These are phyloP conservation scores for Pterocles burchelli DNA, from an alignment of 2,113 vertebrate genomes.

Conservation along the genomic window DNA sequence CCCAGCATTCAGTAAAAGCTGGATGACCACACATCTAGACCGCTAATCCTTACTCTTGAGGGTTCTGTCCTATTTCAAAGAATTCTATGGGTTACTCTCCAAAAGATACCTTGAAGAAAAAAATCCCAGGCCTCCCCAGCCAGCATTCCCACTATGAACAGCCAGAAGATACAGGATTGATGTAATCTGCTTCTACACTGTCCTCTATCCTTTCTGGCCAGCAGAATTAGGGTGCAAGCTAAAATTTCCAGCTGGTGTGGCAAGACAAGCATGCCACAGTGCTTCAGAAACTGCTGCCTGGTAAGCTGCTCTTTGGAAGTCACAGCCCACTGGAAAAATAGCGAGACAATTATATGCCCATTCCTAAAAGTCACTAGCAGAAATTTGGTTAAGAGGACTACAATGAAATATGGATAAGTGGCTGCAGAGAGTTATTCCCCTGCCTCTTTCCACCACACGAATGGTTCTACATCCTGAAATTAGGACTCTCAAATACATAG, in stretches of 20 bases:
- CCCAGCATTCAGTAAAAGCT: background rate
- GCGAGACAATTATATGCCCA: background rate
- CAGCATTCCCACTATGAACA: background rate
- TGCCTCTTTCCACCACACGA: background rate
- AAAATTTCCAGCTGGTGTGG: background rate
- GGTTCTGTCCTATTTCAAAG: background rate
- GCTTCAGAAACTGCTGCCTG: background rate
- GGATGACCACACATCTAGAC: background rate
- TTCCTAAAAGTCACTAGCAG: background rate
- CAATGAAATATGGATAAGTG: background rate
- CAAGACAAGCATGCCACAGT: background rate
- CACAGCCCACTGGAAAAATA: background rate
- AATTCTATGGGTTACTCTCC: background rate
- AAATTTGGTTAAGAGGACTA: background rate
- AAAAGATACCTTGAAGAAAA: background rate
- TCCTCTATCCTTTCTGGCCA: background rate
- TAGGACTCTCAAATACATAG: background rate
- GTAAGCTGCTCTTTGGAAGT: background rate
- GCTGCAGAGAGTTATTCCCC: background rate
- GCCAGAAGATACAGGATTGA: background rate
- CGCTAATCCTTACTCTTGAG: background rate
- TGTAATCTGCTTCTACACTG: background rate
- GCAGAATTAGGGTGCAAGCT: background rate
- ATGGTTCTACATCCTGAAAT: background rate
- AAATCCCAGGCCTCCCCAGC: background rate